Conservation (phyloP, 1,140 invertebrate species). For the Lycorma delicatula region DNA sequence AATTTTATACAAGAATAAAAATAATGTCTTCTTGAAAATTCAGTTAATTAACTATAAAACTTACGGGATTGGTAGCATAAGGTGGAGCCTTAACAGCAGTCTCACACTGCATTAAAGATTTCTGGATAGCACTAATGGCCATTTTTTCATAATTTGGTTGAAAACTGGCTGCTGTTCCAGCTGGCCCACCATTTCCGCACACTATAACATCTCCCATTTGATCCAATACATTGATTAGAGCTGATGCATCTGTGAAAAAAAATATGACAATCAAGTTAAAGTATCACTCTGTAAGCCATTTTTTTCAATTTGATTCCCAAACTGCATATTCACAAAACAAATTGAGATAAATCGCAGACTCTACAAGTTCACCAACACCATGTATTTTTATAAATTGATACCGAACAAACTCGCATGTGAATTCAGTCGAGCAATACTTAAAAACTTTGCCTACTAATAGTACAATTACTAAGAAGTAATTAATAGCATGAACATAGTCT, state of each 20-base stretch:
- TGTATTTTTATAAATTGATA: no score
- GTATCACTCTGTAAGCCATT: background rate
- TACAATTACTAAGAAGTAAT: no score
- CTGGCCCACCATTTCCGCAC: background rate
- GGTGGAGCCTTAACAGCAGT: conserved; percentile 53
- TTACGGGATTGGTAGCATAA: conserved; percentile 53
- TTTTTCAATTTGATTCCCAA: no score
- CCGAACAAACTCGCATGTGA: no score
- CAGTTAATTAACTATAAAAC: conserved; percentile 30
- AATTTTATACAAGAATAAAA: background rate
- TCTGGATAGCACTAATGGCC: conserved; percentile 83
- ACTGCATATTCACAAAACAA: no score
- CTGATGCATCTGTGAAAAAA: conserved; percentile 31
- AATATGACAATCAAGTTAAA: conserved; percentile 2
- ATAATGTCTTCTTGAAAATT: background rate
- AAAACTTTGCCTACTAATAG: no score
- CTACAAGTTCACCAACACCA: no score
- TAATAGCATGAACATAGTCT: no score
- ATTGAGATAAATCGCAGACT: no score
- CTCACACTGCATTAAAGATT: conserved; percentile 78
- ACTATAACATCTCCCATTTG: conserved; percentile 35
- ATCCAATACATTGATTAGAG: conserved; percentile 43
- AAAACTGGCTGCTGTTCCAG: conserved; percentile 9
- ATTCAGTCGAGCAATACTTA: no score
- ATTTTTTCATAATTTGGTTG: conserved; percentile 49